These are phyloP conservation scores for Tortricodes alternella DNA, from an alignment of 2,888 invertebrate species.

Conservation along the genomic window DNA sequence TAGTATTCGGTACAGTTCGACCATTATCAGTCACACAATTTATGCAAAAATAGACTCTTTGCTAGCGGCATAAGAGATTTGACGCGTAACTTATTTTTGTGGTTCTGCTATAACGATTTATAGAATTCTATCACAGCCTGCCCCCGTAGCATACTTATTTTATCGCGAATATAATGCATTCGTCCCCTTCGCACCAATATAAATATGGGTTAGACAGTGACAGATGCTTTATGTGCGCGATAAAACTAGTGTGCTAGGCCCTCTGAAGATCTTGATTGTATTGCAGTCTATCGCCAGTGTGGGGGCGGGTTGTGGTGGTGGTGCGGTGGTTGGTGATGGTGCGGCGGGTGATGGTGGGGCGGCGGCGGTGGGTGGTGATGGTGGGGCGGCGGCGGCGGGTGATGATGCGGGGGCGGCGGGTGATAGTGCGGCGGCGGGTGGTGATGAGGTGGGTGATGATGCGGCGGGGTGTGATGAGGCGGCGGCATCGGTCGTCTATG, in stretches of 20 bases:
- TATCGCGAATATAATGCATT: no score
- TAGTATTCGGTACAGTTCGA: not conserved
- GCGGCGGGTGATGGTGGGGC: constrained; percentile 37
- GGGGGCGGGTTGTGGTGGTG: constrained; percentile 30
- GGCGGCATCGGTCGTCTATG: constrained; percentile 39
- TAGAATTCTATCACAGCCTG: constrained; percentile 22
- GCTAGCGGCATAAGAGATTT: no score
- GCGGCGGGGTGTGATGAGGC: constrained; percentile 6
- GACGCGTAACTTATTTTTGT: no score
- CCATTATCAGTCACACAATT: no score
- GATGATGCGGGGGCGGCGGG: constrained; percentile 15
- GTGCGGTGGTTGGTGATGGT: constrained; percentile 36
- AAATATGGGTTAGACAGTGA: no score
- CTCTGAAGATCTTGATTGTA: constrained; percentile 5
- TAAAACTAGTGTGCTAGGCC: no score
- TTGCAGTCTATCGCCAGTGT: constrained; percentile 22
- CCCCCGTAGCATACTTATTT: no score
- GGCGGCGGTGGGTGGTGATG: constrained; percentile 34
- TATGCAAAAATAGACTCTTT: no score
- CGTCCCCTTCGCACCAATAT: no score
- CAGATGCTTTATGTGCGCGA: no score
- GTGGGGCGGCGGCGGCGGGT: constrained; percentile 31
- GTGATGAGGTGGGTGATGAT: constrained; percentile 28
- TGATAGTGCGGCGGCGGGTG: constrained; percentile 35
- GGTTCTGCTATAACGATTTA: not conserved